phyloP scores from a whole-genome alignment of 2,113 vertebrate genomes.

The Tyrannus savana region DNA sequence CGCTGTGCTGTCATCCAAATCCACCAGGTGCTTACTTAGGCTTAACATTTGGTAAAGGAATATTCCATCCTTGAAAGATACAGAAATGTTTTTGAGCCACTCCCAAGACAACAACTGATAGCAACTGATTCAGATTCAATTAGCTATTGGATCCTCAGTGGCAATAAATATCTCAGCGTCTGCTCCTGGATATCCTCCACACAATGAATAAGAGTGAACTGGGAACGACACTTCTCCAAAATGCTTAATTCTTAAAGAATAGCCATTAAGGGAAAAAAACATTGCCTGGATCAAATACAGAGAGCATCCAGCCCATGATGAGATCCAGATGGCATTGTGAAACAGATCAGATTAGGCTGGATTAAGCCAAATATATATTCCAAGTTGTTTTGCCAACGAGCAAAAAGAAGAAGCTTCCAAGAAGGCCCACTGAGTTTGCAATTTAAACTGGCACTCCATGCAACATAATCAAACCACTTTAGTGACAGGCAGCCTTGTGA shows the following conservation, averaged over 20 bases:
- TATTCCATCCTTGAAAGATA: neutral
- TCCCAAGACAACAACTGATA: slow-evolving; percentile 38
- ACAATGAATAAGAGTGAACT: neutral
- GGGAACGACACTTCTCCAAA: neutral
- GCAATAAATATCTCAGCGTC: slow-evolving; percentile 15
- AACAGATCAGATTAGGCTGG: slow-evolving; percentile 31
- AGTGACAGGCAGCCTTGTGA: neutral
- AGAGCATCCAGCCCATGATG: neutral
- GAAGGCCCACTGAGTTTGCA: neutral
- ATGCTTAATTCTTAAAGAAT: slow-evolving; percentile 1
- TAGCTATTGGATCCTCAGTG: neutral
- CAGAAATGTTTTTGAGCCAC: neutral
- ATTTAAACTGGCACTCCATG: slow-evolving; percentile 5
- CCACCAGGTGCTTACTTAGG: neutral
- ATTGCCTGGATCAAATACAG: neutral
- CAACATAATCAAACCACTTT: neutral
- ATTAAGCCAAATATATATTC: slow-evolving; percentile 51
- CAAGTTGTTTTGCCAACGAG: slow-evolving; percentile 9
- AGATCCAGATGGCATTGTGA: slow-evolving; percentile 32
- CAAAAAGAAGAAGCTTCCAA: slow-evolving; percentile 7
- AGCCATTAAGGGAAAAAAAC: neutral
- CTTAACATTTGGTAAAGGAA: slow-evolving; percentile 2
- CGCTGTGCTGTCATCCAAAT: neutral
- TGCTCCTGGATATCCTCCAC: neutral
- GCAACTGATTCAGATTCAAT: neutral